Evolutionary conservation across 1,140 invertebrate genomes (phyloP).

Genomic region (Metopolophium dirhodum): DNA sequence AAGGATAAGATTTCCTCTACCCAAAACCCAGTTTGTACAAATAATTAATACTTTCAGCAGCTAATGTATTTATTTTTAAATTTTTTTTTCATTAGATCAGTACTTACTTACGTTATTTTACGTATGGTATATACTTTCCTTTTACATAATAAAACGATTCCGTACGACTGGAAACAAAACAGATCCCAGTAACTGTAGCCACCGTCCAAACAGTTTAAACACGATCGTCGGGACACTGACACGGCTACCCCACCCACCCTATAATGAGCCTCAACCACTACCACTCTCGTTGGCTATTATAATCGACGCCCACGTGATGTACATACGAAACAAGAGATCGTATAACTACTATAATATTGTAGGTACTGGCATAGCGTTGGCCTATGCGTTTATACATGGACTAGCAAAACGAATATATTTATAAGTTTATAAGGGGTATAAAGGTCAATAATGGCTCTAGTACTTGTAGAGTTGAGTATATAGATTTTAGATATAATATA

Average conservation of each 20-base stretch:
- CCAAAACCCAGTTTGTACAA: background rate
- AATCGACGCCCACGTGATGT: background rate
- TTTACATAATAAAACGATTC: background rate
- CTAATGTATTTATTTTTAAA: background rate
- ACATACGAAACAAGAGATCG: background rate
- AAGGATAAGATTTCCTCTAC: background rate
- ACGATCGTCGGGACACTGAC: background rate
- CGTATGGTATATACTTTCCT: background rate
- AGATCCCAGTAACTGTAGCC: background rate
- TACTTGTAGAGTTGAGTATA: background rate
- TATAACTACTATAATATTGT: background rate
- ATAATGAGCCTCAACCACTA: background rate
- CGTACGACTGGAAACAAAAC: background rate
- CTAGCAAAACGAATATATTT: background rate
- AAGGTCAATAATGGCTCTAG: background rate
- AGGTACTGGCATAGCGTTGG: background rate
- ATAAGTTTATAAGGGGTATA: background rate
- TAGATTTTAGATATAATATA: background rate
- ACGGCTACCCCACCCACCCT: too few relatives aligned
- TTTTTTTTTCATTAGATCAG: background rate
- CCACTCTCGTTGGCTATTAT: background rate
- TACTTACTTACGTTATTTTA: background rate
- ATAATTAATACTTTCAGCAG: background rate
- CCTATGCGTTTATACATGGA: too few relatives aligned
- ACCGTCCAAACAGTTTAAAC: background rate